Base-by-base conservation (phyloP, 1,140 invertebrate species). In the Andricus grossulariae region DNA sequence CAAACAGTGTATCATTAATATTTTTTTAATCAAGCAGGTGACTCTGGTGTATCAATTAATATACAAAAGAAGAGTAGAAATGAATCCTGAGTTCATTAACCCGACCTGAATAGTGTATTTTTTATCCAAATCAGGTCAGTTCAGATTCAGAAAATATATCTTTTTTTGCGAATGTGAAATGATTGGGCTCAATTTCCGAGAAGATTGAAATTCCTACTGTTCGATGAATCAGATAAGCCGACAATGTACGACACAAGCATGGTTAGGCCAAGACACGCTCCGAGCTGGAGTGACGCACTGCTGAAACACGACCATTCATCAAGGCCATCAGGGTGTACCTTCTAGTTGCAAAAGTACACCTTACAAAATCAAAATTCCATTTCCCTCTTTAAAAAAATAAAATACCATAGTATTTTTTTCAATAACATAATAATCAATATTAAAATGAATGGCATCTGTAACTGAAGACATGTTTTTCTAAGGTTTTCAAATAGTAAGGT, bases 281-380 rank as follows among this genome's bases (percentile, higher is more conserved):
- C 71, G 77, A 76, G 72, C 51, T 79, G 60, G 79, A 83, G 85
- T 84, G 82, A 86, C 82, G 82, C 83, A 86, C 75, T 85, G 84
- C 83, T 78, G 52, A 73, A 74, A 80, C 80, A 79, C 78, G 79
- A 78, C 78, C 82, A 82, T 86, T 84, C 82, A 83, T 86, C 85
- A 86, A 84, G 82, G 83, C 81, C 83, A 84, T 82, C 80, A 84
- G 81, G 80, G 79, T 79, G 80, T 80, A 85, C 82, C 81, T 85
- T 80, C 81, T 76, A 81, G 79, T 80, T 70, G 78, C 79, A 54
- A 54, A 7, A n/a, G 51, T 54, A 54, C 51, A 54, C 16, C 51
- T 54, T 54, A n/a, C 13, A 1, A 7, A 54, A 54, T 7, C 6
- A 16, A n/a, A 54, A n/a, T 15, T 16, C 15, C 51, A 1, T 3